Evolutionary conservation across 2,797 vertebrate species (phyloP), one percentile per base, ranked within the genome.

Genomic region (Pangasius sanitwongsei): DNA sequence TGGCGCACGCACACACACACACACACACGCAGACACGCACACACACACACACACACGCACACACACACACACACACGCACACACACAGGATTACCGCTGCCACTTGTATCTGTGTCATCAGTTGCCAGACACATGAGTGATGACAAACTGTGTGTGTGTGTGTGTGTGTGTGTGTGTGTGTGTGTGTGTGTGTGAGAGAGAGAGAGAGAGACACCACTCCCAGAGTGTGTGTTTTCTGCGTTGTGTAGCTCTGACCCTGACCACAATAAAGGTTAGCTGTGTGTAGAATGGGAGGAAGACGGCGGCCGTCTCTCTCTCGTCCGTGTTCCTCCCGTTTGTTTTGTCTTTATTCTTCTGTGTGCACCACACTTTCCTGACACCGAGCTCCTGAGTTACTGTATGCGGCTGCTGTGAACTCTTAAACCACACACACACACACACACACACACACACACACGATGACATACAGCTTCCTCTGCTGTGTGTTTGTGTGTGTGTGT

Each of bases 201-300:
- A 50, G 74, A 44, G 41, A 44, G 70, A 8, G 41, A 50, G 37
- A 72, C 6, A 72, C 34, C 74, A 23, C 37, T 72, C 20, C 70
- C 34, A 41, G 0, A 44, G 72, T 55, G 53, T 50, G 75, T n/a
- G 61, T 59, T 5, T 86, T 85, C 1, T 55, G 48, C 0, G 72
- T 67, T 48, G 72, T n/a, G 57, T 63, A 37, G 44, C 85, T 53
- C 74, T 92, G 92, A 93, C 92, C 92, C 88, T 78, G 61, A 77
- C 44, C 87, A 91, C 92, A 92, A 93, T 93, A 88, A 91, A 91
- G 91, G 92, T 92, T 85, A 93, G 59, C 67, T 87, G 57, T n/a
- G 57, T 13, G 78, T 50, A 86, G 91, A 89, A 87, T 90, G 80
- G 86, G 89, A 92, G 91, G 91, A 93, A 91, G 86, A 88, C 70